Evolutionary conservation across 2,888 invertebrate species (phyloP).

Genomic region (Isoperla grammatica): DNA sequence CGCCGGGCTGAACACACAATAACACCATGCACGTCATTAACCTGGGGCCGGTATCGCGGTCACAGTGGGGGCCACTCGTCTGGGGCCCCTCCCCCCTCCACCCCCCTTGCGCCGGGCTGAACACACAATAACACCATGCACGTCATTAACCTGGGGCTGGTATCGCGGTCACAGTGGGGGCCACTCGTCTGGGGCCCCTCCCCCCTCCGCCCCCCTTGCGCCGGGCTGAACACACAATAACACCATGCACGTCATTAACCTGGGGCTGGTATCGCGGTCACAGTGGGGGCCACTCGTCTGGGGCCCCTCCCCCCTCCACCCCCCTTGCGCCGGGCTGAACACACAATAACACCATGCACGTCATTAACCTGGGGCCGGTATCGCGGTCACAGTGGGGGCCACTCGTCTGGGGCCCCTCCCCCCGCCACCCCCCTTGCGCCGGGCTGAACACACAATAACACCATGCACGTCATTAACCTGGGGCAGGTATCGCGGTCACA

Average conservation of each 20-base stretch:
- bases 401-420: slow-evolving; percentile 1
- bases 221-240: slow-evolving; percentile 49
- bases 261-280: neutral
- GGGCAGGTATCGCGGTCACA: neutral
- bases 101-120: slow-evolving; percentile 61
- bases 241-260: neutral
- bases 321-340: slow-evolving; percentile 59
- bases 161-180: neutral
- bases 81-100: neutral
- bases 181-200: slow-evolving; percentile 3
- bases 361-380: slow-evolving; percentile 1
- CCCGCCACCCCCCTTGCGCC: slow-evolving; percentile 49
- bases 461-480: neutral
- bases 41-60: slow-evolving; percentile 23
- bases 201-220: slow-evolving; percentile 46
- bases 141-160: slow-evolving; percentile 1
- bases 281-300: slow-evolving; percentile 5
- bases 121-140: slow-evolving; percentile 2
- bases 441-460: slow-evolving; percentile 46
- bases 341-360: neutral
- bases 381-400: slow-evolving; percentile 1
- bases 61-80: slow-evolving; percentile 7
- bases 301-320: slow-evolving; percentile 3
- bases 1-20: slow-evolving; percentile 54
- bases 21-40: neutral